A percentile compares a stretch with the other conserved stretches of the same genome.
These are phyloP conservation scores for Spongia lamella DNA, from an alignment of 37 sponge, comb jelly and placozoan species.

Conservation along the genomic window DNA sequence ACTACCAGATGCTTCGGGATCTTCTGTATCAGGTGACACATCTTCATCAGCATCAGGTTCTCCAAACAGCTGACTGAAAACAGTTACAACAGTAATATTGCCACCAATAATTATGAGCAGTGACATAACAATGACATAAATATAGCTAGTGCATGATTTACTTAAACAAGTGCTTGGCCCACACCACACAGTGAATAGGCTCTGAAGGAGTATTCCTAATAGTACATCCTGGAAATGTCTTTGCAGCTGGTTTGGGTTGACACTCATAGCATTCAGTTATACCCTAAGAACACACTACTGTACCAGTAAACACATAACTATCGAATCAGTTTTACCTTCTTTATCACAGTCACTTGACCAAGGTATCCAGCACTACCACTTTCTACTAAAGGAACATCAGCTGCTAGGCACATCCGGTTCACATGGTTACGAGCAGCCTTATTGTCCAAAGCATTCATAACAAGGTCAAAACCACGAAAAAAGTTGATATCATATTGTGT, in stretches of 20 bases:
- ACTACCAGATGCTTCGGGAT: conserved; percentile 55
- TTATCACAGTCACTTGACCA: conserved; percentile 95
- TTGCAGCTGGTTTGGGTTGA: conserved; percentile 86
- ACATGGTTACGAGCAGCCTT: conserved; percentile 94
- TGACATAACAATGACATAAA: not conserved
- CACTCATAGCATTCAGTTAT: conserved; percentile 98
- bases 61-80: conserved; percentile 89
- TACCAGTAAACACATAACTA: not conserved
- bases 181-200: conserved; percentile 99
- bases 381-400: conserved; percentile 91
- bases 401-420: conserved; percentile 95
- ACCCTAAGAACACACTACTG: conserved; percentile 46
- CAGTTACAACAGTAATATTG: too few relatives aligned
- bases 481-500: conserved; percentile 90
- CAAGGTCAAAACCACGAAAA: conserved; percentile 90
- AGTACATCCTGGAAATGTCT: conserved; percentile 96
- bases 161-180: conserved; percentile 99
- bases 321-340: conserved; percentile 49
- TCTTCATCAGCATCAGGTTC: conserved; percentile 96
- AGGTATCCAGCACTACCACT: conserved; percentile 97
- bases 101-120: not conserved
- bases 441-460: conserved; percentile 99
- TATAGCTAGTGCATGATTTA: too few relatives aligned
- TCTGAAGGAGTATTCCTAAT: conserved; percentile 99
- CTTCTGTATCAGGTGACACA: conserved; percentile 93